phyloP scores from a whole-genome alignment of 2,113 vertebrate species.

The Gasterosteus nipponicus region DNA sequence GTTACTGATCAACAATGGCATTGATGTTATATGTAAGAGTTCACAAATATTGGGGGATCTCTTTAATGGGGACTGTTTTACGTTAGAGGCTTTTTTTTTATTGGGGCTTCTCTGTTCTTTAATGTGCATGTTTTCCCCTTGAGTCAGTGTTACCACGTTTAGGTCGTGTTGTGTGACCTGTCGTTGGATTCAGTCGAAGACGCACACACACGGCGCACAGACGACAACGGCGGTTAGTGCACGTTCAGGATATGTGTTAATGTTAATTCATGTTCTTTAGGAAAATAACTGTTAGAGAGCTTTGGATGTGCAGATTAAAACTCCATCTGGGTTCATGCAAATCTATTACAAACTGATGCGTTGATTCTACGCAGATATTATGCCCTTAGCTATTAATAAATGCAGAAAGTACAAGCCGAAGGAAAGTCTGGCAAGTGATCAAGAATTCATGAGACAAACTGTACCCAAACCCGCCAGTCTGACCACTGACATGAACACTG shows the following conservation, averaged over 20 bases:
- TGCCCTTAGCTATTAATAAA: conserved; percentile 56
- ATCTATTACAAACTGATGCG: conserved; percentile 1
- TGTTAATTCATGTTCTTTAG: conserved; percentile 8
- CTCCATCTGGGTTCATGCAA: conserved; percentile 20
- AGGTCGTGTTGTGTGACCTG: conserved; percentile 62
- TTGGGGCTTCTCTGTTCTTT: conserved; percentile 77
- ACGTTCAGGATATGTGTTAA: no score
- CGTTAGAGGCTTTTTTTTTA: conserved; percentile 76
- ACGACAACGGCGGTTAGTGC: conserved; percentile 20
- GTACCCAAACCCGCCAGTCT: conserved; percentile 32
- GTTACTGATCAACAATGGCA: conserved; percentile 79
- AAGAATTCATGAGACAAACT: conserved; percentile 55
- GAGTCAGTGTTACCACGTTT: conserved; percentile 75
- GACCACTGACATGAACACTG: conserved; percentile 46
- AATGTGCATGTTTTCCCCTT: conserved; percentile 77
- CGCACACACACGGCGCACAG: conserved; percentile 52
- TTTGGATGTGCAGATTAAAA: conserved; percentile 49
- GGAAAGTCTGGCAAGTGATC: conserved; percentile 51
- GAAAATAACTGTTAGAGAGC: conserved; percentile 19
- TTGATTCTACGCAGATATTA: conserved; percentile 4
- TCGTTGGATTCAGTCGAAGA: conserved; percentile 41
- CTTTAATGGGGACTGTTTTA: conserved; percentile 81
- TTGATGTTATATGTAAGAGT: conserved; percentile 81
- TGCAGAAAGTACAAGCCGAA: conserved; percentile 21
- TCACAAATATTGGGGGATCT: conserved; percentile 71